Conservation (phyloP, 2,797 vertebrate species). For the Spheniscus humboldti region DNA sequence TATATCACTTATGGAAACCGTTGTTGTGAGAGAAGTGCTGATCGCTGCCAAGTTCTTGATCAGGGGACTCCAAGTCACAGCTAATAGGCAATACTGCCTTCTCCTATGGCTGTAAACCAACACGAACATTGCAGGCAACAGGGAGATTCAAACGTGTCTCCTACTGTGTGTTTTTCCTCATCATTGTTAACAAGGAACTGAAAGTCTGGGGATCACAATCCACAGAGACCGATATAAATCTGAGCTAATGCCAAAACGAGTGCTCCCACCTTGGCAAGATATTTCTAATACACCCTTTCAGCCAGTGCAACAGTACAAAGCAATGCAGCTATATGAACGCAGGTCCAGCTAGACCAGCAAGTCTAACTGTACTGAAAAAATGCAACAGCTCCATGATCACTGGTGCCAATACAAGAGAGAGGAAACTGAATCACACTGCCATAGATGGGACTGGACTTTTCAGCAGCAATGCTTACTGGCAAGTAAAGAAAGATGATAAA, state of each 20-base stretch:
- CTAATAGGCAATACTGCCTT: background rate
- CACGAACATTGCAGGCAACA: background rate
- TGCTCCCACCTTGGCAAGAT: background rate
- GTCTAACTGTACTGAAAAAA: background rate
- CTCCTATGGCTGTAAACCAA: background rate
- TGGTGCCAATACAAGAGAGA: background rate
- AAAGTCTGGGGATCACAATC: background rate
- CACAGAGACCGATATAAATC: background rate
- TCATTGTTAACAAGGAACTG: background rate
- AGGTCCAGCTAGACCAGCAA: background rate
- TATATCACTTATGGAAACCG: rapidly evolving
- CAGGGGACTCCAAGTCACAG: background rate
- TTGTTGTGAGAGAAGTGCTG: background rate
- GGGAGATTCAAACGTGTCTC: background rate
- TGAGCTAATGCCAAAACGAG: background rate
- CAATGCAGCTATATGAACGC: background rate
- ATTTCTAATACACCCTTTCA: background rate
- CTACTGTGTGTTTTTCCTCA: background rate
- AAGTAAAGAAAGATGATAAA: conserved; percentile 18
- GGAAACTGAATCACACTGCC: background rate
- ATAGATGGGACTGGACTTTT: background rate
- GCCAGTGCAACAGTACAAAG: background rate
- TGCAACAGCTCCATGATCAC: background rate
- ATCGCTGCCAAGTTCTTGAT: background rate
- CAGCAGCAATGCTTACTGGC: background rate